Evolutionary conservation across 2,888 invertebrate genomes (phyloP).

Genomic region (Euplexia lucipara): DNA sequence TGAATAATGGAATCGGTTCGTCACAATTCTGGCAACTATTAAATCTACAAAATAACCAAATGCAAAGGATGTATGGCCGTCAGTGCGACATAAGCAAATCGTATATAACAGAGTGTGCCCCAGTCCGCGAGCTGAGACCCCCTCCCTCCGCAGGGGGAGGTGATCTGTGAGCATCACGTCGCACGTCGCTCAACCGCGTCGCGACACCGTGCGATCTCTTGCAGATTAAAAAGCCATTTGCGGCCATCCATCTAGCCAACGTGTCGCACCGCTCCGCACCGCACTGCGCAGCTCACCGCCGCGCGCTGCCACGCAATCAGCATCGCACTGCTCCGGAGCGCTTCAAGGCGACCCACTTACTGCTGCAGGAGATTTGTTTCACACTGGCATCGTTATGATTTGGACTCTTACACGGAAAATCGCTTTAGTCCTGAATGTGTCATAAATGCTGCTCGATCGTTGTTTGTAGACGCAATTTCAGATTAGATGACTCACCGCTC

Average conservation of each 20-base stretch:
- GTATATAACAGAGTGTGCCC: slow-evolving; percentile 4
- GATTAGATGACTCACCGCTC: slow-evolving; percentile 1
- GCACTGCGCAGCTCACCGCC: slow-evolving; percentile 1
- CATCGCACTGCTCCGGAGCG: slow-evolving; percentile 22
- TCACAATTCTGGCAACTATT: neutral
- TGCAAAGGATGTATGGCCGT: neutral
- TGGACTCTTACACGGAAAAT: neutral
- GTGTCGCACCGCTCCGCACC: slow-evolving; percentile 9
- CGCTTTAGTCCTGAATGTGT: neutral
- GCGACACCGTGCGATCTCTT: slow-evolving; percentile 28
- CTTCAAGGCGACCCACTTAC: slow-evolving; percentile 41
- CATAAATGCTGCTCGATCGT: neutral
- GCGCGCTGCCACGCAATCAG: slow-evolving; percentile 41
- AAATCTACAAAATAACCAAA: neutral
- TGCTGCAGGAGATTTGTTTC: neutral
- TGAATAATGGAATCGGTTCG: neutral
- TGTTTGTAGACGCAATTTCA: neutral
- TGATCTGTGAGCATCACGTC: slow-evolving; percentile 16
- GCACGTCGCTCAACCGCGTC: slow-evolving; percentile 17
- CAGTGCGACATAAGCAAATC: slow-evolving; percentile 15
- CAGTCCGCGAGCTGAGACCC: neutral
- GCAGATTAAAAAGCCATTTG: slow-evolving; percentile 66
- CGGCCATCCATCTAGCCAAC: slow-evolving; percentile 55
- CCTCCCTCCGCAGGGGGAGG: too few relatives aligned
- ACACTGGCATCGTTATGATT: too few relatives aligned